Conservation (phyloP, 2,113 vertebrate species). For the Sakesphorus luctuosus region DNA sequence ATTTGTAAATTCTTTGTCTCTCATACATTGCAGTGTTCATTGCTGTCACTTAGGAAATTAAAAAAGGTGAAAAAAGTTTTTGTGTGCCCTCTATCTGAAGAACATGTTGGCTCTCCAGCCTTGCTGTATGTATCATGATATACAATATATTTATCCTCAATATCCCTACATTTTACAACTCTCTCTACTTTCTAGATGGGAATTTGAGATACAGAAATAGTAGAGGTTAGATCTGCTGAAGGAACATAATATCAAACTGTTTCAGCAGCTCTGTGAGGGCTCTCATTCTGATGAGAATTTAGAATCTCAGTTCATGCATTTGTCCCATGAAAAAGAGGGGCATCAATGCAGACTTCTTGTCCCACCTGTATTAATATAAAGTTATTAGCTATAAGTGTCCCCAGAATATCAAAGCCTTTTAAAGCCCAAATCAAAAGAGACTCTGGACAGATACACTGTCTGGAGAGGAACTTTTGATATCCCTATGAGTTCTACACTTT, state of each 20-base stretch:
- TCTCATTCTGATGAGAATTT: not conserved
- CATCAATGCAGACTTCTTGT: no score
- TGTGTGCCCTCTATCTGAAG: not conserved
- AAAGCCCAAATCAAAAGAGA: no score
- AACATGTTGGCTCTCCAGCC: not conserved
- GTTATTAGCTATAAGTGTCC: no score
- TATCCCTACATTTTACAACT: not conserved
- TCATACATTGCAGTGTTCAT: not conserved
- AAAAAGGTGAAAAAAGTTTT: not conserved
- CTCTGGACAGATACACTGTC: no score
- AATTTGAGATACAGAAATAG: not conserved
- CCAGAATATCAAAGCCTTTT: no score
- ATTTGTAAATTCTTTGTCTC: conserved; percentile 41
- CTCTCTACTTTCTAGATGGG: not conserved
- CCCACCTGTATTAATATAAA: no score
- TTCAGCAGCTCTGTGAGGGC: not conserved
- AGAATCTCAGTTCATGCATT: not conserved
- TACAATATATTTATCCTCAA: not conserved
- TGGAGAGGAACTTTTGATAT: no score
- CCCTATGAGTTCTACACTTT: no score
- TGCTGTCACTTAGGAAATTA: conserved; percentile 30
- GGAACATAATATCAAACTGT: not conserved
- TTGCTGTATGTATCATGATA: not conserved
- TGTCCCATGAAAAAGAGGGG: no score
- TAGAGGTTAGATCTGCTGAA: not conserved